Conservation (phyloP, 2,888 invertebrate species). For the Tryphoninae sp. region DNA sequence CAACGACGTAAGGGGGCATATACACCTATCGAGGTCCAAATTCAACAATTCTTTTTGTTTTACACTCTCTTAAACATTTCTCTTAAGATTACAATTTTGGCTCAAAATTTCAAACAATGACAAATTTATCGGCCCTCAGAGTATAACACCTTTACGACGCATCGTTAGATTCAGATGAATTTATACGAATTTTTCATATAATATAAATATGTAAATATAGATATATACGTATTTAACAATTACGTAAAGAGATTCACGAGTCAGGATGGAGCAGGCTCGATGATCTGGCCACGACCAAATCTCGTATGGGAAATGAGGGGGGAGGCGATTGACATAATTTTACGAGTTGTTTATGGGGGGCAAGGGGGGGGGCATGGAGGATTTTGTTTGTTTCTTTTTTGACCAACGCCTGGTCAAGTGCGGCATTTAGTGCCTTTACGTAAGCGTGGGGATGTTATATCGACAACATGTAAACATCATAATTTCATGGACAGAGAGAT, state of each 20-base stretch:
- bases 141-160: neutral
- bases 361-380: constrained; percentile 44
- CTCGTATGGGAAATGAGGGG: neutral
- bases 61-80: too few relatives aligned
- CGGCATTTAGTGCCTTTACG: constrained; percentile 81
- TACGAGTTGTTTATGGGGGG: constrained; percentile 54
- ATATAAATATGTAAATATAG: constrained; percentile 5
- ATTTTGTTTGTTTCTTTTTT: constrained; percentile 66
- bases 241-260: constrained; percentile 47
- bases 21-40: too few relatives aligned
- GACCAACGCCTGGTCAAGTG: constrained; percentile 78
- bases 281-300: constrained; percentile 41
- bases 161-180: neutral
- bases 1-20: too few relatives aligned
- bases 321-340: constrained; percentile 40
- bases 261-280: constrained; percentile 47
- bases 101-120: neutral
- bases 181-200: constrained; percentile 10
- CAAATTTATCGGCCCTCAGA: neutral
- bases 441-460: constrained; percentile 81
- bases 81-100: too few relatives aligned
- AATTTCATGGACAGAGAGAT: constrained; percentile 77
- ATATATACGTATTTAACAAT: constrained; percentile 10
- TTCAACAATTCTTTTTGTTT: too few relatives aligned
- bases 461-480: constrained; percentile 80